These are phyloP conservation scores for Styela clava DNA, from an alignment of 23 tunicate species.

Conservation along the genomic window DNA sequence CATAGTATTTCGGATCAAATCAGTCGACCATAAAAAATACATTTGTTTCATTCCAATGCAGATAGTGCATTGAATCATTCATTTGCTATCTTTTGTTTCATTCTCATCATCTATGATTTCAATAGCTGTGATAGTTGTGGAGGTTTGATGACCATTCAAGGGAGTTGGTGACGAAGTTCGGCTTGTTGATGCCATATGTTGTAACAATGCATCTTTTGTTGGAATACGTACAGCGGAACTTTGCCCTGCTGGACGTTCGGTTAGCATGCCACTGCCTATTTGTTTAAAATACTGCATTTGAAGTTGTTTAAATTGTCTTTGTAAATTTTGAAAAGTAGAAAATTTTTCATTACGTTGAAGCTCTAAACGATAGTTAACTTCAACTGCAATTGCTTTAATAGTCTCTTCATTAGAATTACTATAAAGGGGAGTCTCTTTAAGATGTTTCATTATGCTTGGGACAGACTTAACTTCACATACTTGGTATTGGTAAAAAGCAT, in stretches of 20 bases:
- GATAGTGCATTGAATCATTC: too few relatives aligned
- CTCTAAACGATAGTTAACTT: slow-evolving; percentile 34
- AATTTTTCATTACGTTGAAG: slow-evolving; percentile 37
- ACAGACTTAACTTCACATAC: not conserved
- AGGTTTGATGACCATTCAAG: not conserved
- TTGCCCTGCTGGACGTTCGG: not conserved
- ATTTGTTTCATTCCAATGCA: too few relatives aligned
- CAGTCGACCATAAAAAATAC: too few relatives aligned
- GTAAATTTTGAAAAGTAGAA: slow-evolving; percentile 62
- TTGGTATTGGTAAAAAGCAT: not conserved
- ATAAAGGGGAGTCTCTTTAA: slow-evolving; percentile 54
- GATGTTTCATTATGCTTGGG: not conserved
- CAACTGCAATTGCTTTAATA: slow-evolving; percentile 37
- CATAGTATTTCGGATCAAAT: too few relatives aligned
- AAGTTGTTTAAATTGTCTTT: not conserved
- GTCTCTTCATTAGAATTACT: slow-evolving; percentile 29
- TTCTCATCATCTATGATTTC: not conserved
- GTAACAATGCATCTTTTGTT: not conserved
- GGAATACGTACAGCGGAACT: not conserved
- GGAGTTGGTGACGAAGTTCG: not conserved
- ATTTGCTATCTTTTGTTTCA: not conserved
- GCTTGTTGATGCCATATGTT: not conserved
- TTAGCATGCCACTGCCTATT: too few relatives aligned
- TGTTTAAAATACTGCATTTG: not conserved
- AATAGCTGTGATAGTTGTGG: not conserved